Evolutionary conservation across 2,113 vertebrate genomes (phyloP).

Genomic region (Leptodactylus fuscus): DNA sequence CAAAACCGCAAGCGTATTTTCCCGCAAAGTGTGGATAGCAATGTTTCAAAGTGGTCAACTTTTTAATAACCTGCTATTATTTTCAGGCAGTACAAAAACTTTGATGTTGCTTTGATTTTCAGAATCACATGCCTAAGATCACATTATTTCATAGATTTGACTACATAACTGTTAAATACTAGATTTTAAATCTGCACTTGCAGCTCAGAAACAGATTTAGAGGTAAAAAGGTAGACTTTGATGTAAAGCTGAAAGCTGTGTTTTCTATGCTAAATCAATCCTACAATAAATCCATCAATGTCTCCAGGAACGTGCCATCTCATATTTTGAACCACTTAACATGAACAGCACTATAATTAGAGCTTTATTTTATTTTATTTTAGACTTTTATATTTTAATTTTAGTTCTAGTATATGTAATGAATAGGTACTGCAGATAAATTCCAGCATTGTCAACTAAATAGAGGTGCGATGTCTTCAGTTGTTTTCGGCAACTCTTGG

Average conservation of each 20-base stretch:
- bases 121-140: neutral
- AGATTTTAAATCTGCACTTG: constrained; percentile 38
- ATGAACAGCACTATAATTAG: constrained; percentile 2
- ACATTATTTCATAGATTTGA: constrained; percentile 19
- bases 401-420: neutral
- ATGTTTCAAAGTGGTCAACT: too few species aligned
- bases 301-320: constrained; percentile 32
- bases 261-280: constrained; percentile 44
- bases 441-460: too few species aligned
- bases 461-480: too few species aligned
- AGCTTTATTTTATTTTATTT: neutral
- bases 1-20: too few species aligned
- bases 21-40: too few species aligned
- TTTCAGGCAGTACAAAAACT: neutral
- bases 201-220: constrained; percentile 10
- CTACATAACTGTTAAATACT: constrained; percentile 16
- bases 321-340: neutral
- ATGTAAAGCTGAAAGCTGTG: constrained; percentile 46
- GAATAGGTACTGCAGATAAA: too few species aligned
- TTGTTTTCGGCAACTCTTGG: too few species aligned
- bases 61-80: neutral
- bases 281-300: constrained; percentile 41
- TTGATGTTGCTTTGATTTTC: constrained; percentile 7
- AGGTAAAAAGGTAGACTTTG: constrained; percentile 27
- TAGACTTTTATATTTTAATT: neutral